Evolutionary conservation across 2,888 invertebrate genomes (phyloP).

Genomic region (Craniophora ligustri): DNA sequence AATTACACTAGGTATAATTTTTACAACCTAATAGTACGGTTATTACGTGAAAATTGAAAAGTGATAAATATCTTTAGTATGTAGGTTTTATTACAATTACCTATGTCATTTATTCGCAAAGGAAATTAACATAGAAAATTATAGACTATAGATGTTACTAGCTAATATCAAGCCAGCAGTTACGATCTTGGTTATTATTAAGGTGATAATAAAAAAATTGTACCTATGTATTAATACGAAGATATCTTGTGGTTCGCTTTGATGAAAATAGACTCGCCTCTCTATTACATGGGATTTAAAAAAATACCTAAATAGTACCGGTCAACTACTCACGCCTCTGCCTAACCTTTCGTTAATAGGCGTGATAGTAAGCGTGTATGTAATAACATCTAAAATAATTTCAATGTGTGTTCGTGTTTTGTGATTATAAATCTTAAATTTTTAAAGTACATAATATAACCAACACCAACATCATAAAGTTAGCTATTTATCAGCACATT

Average conservation of each 20-base stretch:
- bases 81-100: neutral
- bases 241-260: no score
- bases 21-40: constrained; percentile 34
- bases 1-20: constrained; percentile 40
- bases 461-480: constrained; percentile 17
- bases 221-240: no score
- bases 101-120: constrained; percentile 6
- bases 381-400: neutral
- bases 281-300: no score
- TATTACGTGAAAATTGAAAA: constrained; percentile 35
- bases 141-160: neutral
- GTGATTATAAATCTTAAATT: neutral
- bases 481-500: constrained; percentile 30
- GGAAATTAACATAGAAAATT: constrained; percentile 19
- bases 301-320: no score
- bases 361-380: no score
- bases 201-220: neutral
- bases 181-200: neutral
- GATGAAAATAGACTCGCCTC: no score
- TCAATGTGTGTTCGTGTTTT: constrained; percentile 28
- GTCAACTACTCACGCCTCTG: no score
- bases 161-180: neutral
- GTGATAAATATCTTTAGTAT: constrained; percentile 34
- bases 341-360: no score
- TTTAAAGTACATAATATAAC: constrained; percentile 23